Percentiles rank a stretch among this genome's conserved stretches.
These are phyloP conservation scores for Aulostomus chinensis DNA, from an alignment of 2,797 vertebrate genomes.

Conservation along the genomic window DNA sequence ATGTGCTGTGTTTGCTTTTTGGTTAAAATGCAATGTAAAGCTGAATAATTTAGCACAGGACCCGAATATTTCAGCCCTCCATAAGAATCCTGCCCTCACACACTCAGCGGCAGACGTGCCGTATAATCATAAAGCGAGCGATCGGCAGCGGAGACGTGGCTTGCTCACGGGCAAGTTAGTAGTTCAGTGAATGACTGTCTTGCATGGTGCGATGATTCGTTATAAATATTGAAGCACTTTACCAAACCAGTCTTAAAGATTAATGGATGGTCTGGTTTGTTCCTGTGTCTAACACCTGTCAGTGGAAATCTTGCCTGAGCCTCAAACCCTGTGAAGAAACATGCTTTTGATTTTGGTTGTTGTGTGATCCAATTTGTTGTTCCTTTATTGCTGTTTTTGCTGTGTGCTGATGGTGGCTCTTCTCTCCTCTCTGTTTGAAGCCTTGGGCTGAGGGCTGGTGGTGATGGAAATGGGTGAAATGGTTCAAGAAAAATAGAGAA, in stretches of 20 bases:
- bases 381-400: conserved; percentile 18
- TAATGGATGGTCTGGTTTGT: conserved; percentile 38
- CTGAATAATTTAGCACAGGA: background rate
- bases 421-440: conserved; percentile 18
- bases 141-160: background rate
- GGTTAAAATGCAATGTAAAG: conserved; percentile 1
- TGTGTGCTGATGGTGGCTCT: conserved; percentile 35
- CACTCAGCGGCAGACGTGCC: conserved; percentile 5
- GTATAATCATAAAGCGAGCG: conserved; percentile 17
- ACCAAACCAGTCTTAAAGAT: conserved; percentile 24
- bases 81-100: background rate
- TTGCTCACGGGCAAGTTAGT: conserved; percentile 24
- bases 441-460: conserved; percentile 50
- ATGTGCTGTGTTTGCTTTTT: conserved; percentile 62
- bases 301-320: conserved; percentile 27
- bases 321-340: conserved; percentile 13
- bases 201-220: conserved; percentile 60
- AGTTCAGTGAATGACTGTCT: conserved; percentile 13
- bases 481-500: conserved; percentile 15
- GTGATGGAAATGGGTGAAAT: conserved; percentile 54
- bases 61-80: conserved; percentile 1
- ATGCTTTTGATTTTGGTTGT: conserved; percentile 29
- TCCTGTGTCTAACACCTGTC: conserved; percentile 46
- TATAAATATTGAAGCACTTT: conserved; percentile 33
- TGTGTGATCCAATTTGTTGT: conserved; percentile 21